Evolutionary conservation across 2,113 vertebrate genomes (phyloP).

Genomic region (Typhlomys cinereus): DNA sequence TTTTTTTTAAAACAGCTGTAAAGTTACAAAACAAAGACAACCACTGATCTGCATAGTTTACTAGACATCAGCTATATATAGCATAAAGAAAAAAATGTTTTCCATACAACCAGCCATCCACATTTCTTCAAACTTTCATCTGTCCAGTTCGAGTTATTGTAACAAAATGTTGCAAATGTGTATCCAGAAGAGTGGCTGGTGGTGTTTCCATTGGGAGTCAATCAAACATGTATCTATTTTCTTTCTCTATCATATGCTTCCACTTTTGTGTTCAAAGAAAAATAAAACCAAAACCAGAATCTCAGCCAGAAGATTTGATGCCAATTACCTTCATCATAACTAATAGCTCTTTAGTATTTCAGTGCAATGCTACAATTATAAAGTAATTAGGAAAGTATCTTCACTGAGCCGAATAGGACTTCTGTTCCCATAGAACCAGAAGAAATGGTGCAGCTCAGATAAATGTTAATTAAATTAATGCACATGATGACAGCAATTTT

Average conservation of each 20-base stretch:
- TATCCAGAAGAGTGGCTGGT: not conserved
- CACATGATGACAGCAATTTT: not conserved
- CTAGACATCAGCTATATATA: not conserved
- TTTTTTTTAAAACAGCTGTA: no score
- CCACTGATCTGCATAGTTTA: not conserved
- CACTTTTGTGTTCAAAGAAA: conserved; percentile 33
- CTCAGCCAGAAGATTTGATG: conserved; percentile 48
- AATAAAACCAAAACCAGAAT: not conserved
- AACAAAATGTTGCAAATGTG: conserved; percentile 23
- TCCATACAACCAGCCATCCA: not conserved
- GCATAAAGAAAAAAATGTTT: not conserved
- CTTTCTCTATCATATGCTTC: not conserved
- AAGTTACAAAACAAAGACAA: no score
- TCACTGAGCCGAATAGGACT: conserved; percentile 10
- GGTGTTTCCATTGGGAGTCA: conserved; percentile 49
- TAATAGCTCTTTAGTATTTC: conserved; percentile 4
- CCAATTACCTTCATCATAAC: conserved; percentile 36
- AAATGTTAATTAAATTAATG: conserved; percentile 45
- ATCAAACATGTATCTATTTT: conserved; percentile 4
- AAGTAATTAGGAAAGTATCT: conserved; percentile 34
- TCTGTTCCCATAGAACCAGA: not conserved
- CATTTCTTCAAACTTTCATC: conserved; percentile 14
- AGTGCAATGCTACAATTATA: conserved; percentile 31
- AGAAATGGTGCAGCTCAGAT: not conserved
- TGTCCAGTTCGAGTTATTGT: conserved; percentile 37